Evolutionary conservation across 2,888 invertebrate species (phyloP).

Genomic region (Cataglyphis livida): DNA sequence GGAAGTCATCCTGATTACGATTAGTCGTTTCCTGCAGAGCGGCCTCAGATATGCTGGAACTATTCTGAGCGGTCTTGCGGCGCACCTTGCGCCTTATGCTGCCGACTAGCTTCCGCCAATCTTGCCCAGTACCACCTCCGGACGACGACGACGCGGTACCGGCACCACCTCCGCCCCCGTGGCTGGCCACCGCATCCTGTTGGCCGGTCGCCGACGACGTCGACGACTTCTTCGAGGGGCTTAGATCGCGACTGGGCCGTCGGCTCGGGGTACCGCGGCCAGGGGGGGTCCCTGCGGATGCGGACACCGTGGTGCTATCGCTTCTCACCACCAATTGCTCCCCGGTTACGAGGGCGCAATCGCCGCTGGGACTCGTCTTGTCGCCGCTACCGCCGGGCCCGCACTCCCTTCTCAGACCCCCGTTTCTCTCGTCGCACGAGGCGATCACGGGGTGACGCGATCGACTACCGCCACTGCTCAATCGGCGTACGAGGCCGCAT

Average conservation of each 20-base stretch:
- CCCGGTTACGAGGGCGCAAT: conserved; percentile 39
- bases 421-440: conserved; percentile 60
- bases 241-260: conserved; percentile 82
- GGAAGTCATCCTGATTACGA: conserved; percentile 89
- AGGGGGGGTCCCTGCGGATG: conserved; percentile 75
- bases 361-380: conserved; percentile 51
- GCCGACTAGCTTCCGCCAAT: conserved; percentile 85
- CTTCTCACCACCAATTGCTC: conserved; percentile 59
- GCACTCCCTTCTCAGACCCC: conserved; percentile 48
- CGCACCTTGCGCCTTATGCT: conserved; percentile 84
- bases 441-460: conserved; percentile 56
- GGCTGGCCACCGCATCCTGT: conserved; percentile 68
- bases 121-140: conserved; percentile 77
- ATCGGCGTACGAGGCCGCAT: conserved; percentile 76
- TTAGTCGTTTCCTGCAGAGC: conserved; percentile 71
- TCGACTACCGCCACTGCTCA: conserved; percentile 76
- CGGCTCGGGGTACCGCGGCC: conserved; percentile 80
- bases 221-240: conserved; percentile 78
- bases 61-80: conserved; percentile 77
- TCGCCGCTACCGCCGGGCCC: conserved; percentile 39
- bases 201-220: conserved; percentile 61
- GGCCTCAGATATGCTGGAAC: conserved; percentile 76
- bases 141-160: conserved; percentile 62
- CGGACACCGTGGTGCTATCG: conserved; percentile 81
- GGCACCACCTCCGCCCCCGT: conserved; percentile 73